phyloP scores from a whole-genome alignment of 2,797 vertebrate species.

The Sylvilagus floridanus region DNA sequence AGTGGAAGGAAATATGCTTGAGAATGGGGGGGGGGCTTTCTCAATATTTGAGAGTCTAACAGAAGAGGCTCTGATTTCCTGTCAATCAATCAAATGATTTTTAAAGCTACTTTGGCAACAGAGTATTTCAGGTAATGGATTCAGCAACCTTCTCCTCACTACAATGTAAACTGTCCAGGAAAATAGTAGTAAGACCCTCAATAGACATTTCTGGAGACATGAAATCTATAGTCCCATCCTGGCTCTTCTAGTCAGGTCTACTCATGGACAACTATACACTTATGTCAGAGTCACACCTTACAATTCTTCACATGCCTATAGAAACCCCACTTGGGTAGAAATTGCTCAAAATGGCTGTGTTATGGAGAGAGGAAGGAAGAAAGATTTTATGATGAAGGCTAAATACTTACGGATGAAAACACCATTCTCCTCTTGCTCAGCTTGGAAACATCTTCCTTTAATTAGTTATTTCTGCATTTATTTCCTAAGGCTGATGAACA shows the following conservation, averaged over 20 bases:
- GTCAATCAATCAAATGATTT: not conserved
- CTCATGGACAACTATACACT: not conserved
- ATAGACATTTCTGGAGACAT: not conserved
- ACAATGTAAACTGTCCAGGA: not conserved
- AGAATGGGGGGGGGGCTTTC: not conserved
- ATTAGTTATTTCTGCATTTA: slow-evolving; percentile 72
- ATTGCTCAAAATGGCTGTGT: slow-evolving; percentile 23
- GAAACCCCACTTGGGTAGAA: slow-evolving; percentile 28
- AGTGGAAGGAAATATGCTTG: not conserved
- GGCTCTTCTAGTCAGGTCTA: not conserved
- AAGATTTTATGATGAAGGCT: slow-evolving; percentile 45
- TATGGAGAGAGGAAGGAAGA: slow-evolving; percentile 41
- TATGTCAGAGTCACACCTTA: slow-evolving; percentile 28
- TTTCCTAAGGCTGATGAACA: slow-evolving; percentile 78
- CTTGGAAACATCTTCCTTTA: slow-evolving; percentile 77
- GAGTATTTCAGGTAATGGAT: not conserved
- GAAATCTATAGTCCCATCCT: not conserved
- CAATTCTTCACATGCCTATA: not conserved
- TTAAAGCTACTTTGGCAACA: slow-evolving; percentile 40
- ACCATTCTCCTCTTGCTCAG: not conserved
- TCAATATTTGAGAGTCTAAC: slow-evolving; percentile 1
- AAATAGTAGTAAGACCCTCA: not conserved
- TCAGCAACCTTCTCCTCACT: slow-evolving; percentile 2
- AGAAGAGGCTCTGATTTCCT: not conserved
- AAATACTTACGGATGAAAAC: slow-evolving; percentile 60